These are phyloP conservation scores for Motacilla alba DNA, from an alignment of 2,113 vertebrate species.

Conservation along the genomic window DNA sequence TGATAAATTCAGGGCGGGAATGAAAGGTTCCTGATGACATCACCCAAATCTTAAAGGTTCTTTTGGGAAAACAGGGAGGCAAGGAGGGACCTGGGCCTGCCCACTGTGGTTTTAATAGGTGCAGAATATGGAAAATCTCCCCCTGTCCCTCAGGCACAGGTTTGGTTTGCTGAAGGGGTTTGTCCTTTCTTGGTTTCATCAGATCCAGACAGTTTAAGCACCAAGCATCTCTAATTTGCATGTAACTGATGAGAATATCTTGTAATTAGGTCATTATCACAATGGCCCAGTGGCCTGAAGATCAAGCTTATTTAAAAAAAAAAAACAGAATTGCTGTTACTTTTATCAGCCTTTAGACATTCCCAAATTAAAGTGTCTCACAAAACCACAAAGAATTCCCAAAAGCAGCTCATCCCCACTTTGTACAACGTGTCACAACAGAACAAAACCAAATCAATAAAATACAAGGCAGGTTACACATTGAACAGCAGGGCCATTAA, in stretches of 20 bases:
- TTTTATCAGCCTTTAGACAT: neutral
- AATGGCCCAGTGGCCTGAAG: neutral
- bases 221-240: neutral
- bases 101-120: rapidly evolving
- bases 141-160: neutral
- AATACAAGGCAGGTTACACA: neutral
- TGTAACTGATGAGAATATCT: neutral
- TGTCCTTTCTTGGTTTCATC: neutral
- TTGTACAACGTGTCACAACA: rapidly evolving
- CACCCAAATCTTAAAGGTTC: neutral
- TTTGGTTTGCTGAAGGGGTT: neutral
- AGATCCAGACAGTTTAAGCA: neutral
- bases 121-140: neutral
- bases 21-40: neutral
- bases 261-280: neutral
- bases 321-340: neutral
- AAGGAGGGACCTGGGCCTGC: neutral
- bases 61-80: neutral
- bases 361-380: neutral
- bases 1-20: neutral
- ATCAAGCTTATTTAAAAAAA: neutral
- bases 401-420: neutral
- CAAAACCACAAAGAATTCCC: neutral
- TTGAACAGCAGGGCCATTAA: neutral
- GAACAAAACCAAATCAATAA: neutral